These are phyloP conservation scores for Drosophila azteca DNA, from an alignment of 1,140 invertebrate genomes.

Conservation along the genomic window DNA sequence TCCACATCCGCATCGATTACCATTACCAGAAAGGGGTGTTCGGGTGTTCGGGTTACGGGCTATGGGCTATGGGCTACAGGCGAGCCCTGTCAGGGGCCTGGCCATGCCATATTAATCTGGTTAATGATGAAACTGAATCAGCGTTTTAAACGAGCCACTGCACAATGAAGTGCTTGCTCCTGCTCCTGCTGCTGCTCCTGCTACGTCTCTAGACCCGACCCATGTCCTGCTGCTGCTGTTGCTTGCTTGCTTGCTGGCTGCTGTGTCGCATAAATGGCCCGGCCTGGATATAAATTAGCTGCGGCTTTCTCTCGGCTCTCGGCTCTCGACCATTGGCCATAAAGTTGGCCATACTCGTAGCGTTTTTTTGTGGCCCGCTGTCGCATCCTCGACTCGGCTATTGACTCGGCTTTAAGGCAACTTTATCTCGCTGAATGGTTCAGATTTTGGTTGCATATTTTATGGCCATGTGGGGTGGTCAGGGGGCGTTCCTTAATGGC, in stretches of 20 bases:
- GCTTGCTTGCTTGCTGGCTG: neutral
- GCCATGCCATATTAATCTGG: constrained; percentile 80
- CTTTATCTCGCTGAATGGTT: constrained; percentile 50
- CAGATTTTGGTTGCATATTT: constrained; percentile 40
- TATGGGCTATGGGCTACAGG: constrained; percentile 24
- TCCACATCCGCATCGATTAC: constrained; percentile 59
- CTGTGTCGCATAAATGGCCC: constrained; percentile 62
- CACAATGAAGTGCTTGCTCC: constrained; percentile 63
- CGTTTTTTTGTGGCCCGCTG: constrained; percentile 9
- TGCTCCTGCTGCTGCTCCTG: constrained; percentile 11
- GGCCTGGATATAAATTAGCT: constrained; percentile 78
- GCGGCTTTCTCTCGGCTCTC: constrained; percentile 56
- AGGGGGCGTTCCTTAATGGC: neutral
- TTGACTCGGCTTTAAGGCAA: constrained; percentile 55
- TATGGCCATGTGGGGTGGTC: constrained; percentile 19
- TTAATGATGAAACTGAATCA: constrained; percentile 84
- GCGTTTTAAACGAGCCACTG: constrained; percentile 82
- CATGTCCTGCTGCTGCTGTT: constrained; percentile 9
- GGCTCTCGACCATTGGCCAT: constrained; percentile 60
- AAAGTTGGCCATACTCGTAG: constrained; percentile 46
- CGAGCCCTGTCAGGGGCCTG: constrained; percentile 48
- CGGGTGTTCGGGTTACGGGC: constrained; percentile 35
- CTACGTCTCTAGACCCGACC: neutral
- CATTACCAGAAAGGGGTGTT: constrained; percentile 42
- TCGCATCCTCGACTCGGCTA: neutral